Conservation (phyloP, 2,113 vertebrate genomes). For the Cariama cristata region DNA sequence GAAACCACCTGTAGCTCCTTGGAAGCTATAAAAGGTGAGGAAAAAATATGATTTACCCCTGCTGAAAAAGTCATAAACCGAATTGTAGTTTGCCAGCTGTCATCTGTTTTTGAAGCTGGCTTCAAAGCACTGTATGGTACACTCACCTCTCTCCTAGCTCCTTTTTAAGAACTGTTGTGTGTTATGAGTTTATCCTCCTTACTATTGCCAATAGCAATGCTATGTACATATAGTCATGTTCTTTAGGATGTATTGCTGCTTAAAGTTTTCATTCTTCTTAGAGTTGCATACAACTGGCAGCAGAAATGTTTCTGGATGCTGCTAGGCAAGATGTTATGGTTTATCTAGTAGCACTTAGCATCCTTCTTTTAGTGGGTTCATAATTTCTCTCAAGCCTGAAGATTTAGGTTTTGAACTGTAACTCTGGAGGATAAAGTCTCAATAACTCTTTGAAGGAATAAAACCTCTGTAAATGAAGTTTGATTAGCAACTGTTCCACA, state of each 20-base stretch:
- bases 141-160: fast-evolving
- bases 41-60: constrained; percentile 5
- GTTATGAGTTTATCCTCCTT: not conserved
- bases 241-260: not conserved
- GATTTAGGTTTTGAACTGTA: not conserved
- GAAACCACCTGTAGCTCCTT: constrained; percentile 8
- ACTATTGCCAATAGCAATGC: not conserved
- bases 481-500: not conserved
- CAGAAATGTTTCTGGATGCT: not conserved
- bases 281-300: not conserved
- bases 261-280: not conserved
- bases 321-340: not conserved
- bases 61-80: not conserved
- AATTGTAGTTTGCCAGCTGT: not conserved
- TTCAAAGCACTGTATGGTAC: not conserved
- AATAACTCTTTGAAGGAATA: not conserved
- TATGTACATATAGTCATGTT: not conserved
- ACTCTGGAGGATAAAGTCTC: not conserved
- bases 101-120: not conserved
- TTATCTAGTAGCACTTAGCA: not conserved
- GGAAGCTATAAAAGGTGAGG: constrained; percentile 1
- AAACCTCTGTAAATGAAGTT: not conserved
- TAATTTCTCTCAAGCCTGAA: not conserved
- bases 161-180: not conserved
- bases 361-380: not conserved